phyloP scores from a whole-genome alignment of 30 jellyfish, hydroid and myxozoan genomes.

The Phacellophora camtschatica region DNA sequence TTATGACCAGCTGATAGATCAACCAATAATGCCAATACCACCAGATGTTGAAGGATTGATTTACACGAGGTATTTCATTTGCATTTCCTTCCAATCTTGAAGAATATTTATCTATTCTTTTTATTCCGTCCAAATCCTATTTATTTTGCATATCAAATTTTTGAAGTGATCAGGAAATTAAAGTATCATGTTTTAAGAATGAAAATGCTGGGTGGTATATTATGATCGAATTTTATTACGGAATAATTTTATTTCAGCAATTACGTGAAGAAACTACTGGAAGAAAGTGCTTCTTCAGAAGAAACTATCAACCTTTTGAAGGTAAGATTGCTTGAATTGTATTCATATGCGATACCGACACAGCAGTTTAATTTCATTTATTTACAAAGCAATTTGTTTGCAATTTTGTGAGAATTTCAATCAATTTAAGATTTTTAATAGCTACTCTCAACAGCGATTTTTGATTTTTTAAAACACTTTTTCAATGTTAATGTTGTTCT shows the following conservation, averaged over 20 bases:
- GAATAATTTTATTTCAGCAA: constrained; percentile 67
- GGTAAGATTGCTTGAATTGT: constrained; percentile 59
- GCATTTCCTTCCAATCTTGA: not conserved
- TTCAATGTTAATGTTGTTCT: too few species aligned
- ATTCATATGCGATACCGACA: too few species aligned
- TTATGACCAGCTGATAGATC: constrained; percentile 57
- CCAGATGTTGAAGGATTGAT: constrained; percentile 94
- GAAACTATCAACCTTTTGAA: constrained; percentile 82
- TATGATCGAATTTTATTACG: too few species aligned
- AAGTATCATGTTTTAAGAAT: too few species aligned
- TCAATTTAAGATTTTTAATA: too few species aligned
- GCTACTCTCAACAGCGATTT: too few species aligned
- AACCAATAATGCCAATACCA: constrained; percentile 95
- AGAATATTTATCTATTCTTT: not conserved
- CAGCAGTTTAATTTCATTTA: too few species aligned
- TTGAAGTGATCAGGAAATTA: too few species aligned
- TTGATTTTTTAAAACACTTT: too few species aligned
- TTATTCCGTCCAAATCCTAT: not conserved
- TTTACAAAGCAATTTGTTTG: too few species aligned
- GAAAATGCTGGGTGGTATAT: too few species aligned
- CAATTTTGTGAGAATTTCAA: too few species aligned
- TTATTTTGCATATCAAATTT: not conserved
- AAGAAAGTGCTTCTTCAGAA: constrained; percentile 91
- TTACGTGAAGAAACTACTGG: constrained; percentile 86
- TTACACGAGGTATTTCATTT: constrained; percentile 80